A percentile compares a stretch with the other conserved stretches of the same genome.
phyloP scores from a whole-genome alignment of 2,113 vertebrate genomes.

The Microcebus tavaratra region DNA sequence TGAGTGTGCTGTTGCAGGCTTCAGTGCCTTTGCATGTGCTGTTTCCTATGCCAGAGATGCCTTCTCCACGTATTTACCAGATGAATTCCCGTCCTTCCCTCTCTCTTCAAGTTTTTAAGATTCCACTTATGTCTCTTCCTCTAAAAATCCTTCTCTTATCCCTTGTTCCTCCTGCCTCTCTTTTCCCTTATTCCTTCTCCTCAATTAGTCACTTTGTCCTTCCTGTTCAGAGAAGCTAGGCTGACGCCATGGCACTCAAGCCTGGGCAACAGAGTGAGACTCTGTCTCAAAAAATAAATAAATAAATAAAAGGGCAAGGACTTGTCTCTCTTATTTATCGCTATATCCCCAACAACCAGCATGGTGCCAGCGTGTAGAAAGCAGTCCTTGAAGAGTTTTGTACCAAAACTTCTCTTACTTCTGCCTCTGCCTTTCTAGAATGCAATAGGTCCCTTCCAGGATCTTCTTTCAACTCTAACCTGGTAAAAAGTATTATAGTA shows the following conservation, averaged over 20 bases:
- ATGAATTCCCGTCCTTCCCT: not conserved
- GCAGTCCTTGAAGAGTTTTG: not conserved
- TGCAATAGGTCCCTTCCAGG: not conserved
- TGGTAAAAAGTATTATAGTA: not conserved
- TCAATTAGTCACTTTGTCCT: not conserved
- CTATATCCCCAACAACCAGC: not conserved
- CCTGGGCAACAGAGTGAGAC: no score
- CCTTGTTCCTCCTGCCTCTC: not conserved
- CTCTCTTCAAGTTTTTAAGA: not conserved
- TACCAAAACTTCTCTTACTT: not conserved
- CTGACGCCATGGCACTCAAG: no score
- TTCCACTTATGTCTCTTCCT: not conserved
- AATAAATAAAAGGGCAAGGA: not conserved
- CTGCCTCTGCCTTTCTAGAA: not conserved
- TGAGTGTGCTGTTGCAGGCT: not conserved
- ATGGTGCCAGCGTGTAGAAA: not conserved
- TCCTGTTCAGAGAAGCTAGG: not conserved
- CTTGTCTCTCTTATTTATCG: not conserved
- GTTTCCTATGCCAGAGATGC: not conserved
- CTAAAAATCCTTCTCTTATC: conserved; percentile 8
- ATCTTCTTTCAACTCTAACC: not conserved
- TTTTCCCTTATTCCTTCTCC: not conserved
- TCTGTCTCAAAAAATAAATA: no score
- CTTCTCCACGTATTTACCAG: not conserved
- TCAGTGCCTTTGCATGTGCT: not conserved